Base-by-base conservation (phyloP, 2,888 invertebrate species). In the Andricus quercusramuli region DNA sequence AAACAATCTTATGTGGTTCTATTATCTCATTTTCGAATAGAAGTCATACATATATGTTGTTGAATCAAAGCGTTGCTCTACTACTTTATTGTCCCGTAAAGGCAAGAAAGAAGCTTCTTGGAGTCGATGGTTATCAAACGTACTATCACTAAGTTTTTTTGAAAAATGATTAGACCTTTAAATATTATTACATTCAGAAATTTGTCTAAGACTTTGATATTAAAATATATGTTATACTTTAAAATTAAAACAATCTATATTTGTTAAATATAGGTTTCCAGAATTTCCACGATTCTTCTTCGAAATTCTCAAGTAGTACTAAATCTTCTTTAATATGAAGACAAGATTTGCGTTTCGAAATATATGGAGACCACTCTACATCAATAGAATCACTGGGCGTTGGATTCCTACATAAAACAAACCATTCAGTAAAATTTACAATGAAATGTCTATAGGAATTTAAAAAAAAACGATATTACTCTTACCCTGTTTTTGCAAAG, bases 321-420 rank as follows among this genome's bases (percentile, higher is more conserved):
- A 89, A 70, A 22, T 86, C 80, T 2, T 87, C 86, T 13, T 64
- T 80, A 22, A 91, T 90, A 0, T 90, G 84, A 4, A 90, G 83
- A 74, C 83, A 89, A 78, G 86, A 77, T 66, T 85, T 83, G 11
- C 78, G 77, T 25, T 83, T 79, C 13, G 37, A 77, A 4, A 84
- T 84, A 20, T 86, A 62, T 1, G 89, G 86, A 44, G 76, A 15
- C 91, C 91, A 91, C 15, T 65, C 83, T 17, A 77, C 78, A 2
- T 85, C 79, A 37, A 90, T 74, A 11, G 82, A 44, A 2, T 86
- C 83, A 68, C 90, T 84, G 0, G 88, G 82, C 1, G 90, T 90
- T 29, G 91, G 91, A 83, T 90, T 77, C 37, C 91, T 91, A 29
- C 15, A 79, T 80, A 68, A 47, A 68, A 25, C 3, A 47, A 68